Evolutionary conservation across 2,888 invertebrate species (phyloP), one percentile per base, ranked within the genome.

Genomic region (Leptopterna dolabrata): DNA sequence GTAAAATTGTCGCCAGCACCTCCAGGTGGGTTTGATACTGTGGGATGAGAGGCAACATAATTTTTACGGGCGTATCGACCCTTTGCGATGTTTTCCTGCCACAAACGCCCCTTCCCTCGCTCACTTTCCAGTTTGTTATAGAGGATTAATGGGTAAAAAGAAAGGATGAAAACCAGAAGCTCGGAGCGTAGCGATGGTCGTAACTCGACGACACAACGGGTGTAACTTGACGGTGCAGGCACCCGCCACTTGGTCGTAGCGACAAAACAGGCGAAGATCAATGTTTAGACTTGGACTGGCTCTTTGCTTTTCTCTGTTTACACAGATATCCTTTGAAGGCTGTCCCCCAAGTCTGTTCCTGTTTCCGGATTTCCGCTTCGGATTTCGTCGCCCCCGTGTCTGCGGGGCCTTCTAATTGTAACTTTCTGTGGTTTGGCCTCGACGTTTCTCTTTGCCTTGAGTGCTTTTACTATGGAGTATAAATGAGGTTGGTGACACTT

Each of bases 281-380:
- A 63, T 63, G 63, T 63, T 63, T 63, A 63, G 3, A n/a, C 63
- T 63, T 24, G 24, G 63, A 63, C 63, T 19, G 19, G 63, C 24
- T 63, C 24, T 24, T 24, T 63, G 63, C 63, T 24, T 63, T 11
- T 27, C 63, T 7, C 24, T 63, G 63, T 63, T 63, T 63, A 24
- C 63, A 63, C 63, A 63, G 27, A 63, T 63, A 63, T 63, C 63
- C 63, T 63, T 63, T 63, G 63, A 63, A 63, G 63, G 63, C 24
- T 63, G 63, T 63, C 24, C 24, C n/a, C 24, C 63, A 63, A 63
- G 27, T 24, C 63, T 19, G 63, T 63, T 24, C 55, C 55, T n/a
- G 7, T 7, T n/a, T 55, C 19, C 63, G 63, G 63, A 24, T 63
- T 63, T 63, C 63, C 3, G 63, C 27, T 24, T 24, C 63, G 63